These are phyloP conservation scores for Lysandra bellargus DNA, from an alignment of 2,888 invertebrate species.

Conservation along the genomic window DNA sequence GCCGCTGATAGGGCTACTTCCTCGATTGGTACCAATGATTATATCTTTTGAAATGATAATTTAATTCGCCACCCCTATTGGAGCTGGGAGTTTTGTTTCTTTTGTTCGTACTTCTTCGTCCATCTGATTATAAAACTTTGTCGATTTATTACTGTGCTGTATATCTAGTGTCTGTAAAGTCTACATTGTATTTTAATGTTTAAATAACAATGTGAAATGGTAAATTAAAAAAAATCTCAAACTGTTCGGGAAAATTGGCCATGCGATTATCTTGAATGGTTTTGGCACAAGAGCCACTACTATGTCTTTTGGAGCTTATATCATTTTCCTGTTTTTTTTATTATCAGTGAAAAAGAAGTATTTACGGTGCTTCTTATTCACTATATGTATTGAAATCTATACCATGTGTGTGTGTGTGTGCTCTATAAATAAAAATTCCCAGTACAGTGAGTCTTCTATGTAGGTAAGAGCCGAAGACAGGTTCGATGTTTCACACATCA, in stretches of 20 bases:
- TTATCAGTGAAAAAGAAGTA: no score
- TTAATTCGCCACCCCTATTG: neutral
- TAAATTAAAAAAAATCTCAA: neutral
- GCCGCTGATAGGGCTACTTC: neutral
- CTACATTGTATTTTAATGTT: no score
- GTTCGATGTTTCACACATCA: constrained; percentile 28
- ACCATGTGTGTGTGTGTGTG: no score
- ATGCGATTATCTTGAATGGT: no score
- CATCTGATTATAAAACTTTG: constrained; percentile 9
- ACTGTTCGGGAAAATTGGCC: neutral
- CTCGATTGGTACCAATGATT: constrained; percentile 35
- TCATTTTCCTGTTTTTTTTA: no score
- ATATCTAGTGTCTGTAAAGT: neutral
- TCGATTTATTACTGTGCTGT: constrained; percentile 7
- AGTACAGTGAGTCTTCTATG: neutral
- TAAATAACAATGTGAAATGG: no score
- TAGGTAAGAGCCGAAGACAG: constrained; percentile 10
- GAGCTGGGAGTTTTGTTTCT: neutral
- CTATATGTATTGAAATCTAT: neutral
- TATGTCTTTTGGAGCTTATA: no score
- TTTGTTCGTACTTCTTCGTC: neutral
- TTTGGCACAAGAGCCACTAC: no score
- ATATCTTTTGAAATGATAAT: constrained; percentile 62
- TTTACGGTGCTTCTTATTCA: no score
- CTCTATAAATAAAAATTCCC: neutral